Conservation (phyloP, 2,113 vertebrate genomes). For the Chauna torquata region DNA sequence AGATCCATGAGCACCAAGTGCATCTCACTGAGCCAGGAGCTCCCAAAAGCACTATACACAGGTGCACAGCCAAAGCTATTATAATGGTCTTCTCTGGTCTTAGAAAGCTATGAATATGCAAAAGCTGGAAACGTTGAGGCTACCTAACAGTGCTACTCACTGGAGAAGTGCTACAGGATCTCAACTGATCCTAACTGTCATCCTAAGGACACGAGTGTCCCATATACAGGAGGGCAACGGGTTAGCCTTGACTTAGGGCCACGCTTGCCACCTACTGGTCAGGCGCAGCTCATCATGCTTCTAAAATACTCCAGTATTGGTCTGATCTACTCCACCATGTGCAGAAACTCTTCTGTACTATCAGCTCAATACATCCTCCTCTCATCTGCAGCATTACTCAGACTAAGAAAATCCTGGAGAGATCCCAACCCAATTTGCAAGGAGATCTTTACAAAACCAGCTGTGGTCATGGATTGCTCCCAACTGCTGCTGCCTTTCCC, state of each 20-base stretch:
- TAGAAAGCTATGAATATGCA: background rate
- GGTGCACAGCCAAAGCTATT: background rate
- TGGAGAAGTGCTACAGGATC: background rate
- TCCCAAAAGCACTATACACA: background rate
- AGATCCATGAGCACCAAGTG: background rate
- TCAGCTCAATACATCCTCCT: background rate
- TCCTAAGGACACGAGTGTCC: background rate
- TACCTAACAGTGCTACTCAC: background rate
- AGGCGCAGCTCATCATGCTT: background rate
- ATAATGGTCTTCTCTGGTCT: background rate
- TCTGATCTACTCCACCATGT: background rate
- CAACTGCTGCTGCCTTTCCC: background rate
- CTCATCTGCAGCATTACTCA: background rate
- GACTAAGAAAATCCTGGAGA: background rate
- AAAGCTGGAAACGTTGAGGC: background rate
- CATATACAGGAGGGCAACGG: background rate
- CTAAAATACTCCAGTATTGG: background rate
- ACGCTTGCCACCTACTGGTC: constrained; percentile 4
- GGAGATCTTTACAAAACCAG: constrained; percentile 14
- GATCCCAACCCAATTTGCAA: background rate
- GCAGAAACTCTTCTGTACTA: background rate
- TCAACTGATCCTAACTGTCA: background rate
- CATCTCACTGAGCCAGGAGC: background rate
- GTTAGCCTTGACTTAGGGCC: background rate
- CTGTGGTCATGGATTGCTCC: background rate